A percentile compares a stretch with the other conserved stretches of the same genome.
Conservation (phyloP, 2,888 invertebrate species). For the Eupeodes latifasciatus region DNA sequence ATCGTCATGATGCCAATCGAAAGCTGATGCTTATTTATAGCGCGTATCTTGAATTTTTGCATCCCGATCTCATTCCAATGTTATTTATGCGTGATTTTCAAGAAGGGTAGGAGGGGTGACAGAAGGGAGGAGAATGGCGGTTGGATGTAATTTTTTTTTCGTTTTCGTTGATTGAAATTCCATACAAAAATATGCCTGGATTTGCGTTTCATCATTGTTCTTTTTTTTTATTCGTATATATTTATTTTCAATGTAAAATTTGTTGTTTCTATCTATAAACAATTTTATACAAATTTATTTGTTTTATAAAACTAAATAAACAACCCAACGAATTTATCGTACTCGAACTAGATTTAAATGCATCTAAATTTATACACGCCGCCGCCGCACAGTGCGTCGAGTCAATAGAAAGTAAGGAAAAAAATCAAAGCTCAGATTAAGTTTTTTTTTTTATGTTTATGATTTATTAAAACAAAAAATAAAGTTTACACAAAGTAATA, state of each 20-base stretch:
- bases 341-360: conserved; percentile 57
- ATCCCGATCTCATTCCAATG: conserved; percentile 28
- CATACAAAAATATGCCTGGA: background rate
- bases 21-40: conserved; percentile 47
- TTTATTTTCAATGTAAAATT: conserved; percentile 25
- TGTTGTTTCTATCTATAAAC: background rate
- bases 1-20: conserved; percentile 33
- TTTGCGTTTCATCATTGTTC: background rate
- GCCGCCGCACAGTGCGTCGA: too few species aligned
- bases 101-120: background rate
- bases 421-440: too few species aligned
- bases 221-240: background rate
- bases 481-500: too few species aligned
- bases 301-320: conserved; percentile 4
- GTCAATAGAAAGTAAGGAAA: too few species aligned
- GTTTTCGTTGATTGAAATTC: conserved; percentile 13
- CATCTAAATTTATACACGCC: conserved; percentile 55
- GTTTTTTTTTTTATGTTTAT: too few species aligned
- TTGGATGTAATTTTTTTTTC: background rate
- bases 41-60: conserved; percentile 27
- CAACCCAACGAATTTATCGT: background rate
- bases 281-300: conserved; percentile 13
- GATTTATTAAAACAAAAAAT: too few species aligned
- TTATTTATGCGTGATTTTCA: background rate
- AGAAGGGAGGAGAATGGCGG: background rate